These are phyloP conservation scores for Oxycera nigricornis DNA, from an alignment of 2,888 invertebrate species.

Conservation along the genomic window DNA sequence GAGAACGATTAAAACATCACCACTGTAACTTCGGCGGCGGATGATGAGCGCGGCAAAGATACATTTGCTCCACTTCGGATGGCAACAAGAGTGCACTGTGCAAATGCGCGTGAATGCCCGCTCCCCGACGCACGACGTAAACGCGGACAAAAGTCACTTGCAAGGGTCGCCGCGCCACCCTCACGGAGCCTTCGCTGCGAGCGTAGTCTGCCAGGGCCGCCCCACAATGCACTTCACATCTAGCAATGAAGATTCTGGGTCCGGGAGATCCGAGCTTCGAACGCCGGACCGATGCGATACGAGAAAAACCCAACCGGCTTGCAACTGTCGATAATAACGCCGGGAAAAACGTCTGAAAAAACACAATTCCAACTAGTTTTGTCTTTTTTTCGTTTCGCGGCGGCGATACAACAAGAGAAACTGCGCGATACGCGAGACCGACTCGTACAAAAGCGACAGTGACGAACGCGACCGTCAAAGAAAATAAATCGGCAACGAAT, in stretches of 20 bases:
- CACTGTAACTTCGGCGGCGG: not conserved
- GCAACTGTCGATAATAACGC: not conserved
- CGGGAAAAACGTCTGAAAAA: conserved; percentile 34
- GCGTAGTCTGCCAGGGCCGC: not conserved
- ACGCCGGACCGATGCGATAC: not conserved
- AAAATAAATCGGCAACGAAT: not conserved
- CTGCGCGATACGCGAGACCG: conserved; percentile 25
- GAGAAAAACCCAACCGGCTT: conserved; percentile 10
- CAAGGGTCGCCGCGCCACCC: not conserved
- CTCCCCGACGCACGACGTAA: not conserved
- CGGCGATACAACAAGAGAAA: conserved; percentile 33
- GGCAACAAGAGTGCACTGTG: not conserved
- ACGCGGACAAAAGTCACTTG: not conserved
- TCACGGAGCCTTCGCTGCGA: too few species aligned
- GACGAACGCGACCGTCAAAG: not conserved
- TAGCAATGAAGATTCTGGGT: too few species aligned
- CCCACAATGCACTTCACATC: conserved; percentile 6
- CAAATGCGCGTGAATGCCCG: conserved; percentile 18
- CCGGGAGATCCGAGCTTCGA: not conserved
- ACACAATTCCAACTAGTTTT: not conserved
- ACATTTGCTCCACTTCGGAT: not conserved
- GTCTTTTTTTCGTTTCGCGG: not conserved
- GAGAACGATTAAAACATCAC: not conserved
- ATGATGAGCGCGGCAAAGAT: not conserved
- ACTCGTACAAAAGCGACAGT: not conserved